Base-by-base conservation (phyloP, 2,888 invertebrate genomes). In the Bugulina stolonifera region DNA sequence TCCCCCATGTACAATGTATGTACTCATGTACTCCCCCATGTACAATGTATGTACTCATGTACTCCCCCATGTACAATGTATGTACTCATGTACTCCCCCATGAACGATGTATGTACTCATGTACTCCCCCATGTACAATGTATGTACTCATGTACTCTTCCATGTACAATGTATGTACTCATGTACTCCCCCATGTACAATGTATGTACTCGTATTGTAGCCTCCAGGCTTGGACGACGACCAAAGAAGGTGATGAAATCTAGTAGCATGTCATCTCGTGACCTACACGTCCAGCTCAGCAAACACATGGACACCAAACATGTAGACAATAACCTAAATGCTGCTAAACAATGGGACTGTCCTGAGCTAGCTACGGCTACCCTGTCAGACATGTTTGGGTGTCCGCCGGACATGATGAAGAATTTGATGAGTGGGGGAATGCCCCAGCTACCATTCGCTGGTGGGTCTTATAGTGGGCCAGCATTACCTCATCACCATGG, bases 191-290 rank as follows among this genome's bases (percentile, higher is more conserved):
- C n/a, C n/a, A n/a, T n/a, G n/a, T n/a, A n/a, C n/a, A n/a, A 43
- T 10, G 43, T 43, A 5, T 43, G 18, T 18, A 43, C 18, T 43
- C 10, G 43, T 27, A 32, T 77, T 78, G 54, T 77, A 83, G 84
- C 84, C n/a, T 84, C 84, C 32, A 77, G 84, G 72, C 78, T 84
- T 32, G 84, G 83, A n/a, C 77, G 83, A 58, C 74, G 84, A 58
- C 83, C 83, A 54, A 84, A 84, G 74, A 77, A 82, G 35, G 76
- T 82, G 75, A 84, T 83, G 77, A 82, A 83, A 72, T 77, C 79
- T 0, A 76, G 77, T 72, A 78, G 78, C 29, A 79, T 64, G 25
- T 43, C 43, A 43, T 64, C 64, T 3, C 22, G 64, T 29, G 64
- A 64, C 32, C 32, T 64, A 2, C 64, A 64, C 18, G 64, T 32